Evolutionary conservation across 2,113 vertebrate species (phyloP), one percentile per base, ranked within the genome.

Genomic region (Micronycteris hirsuta): DNA sequence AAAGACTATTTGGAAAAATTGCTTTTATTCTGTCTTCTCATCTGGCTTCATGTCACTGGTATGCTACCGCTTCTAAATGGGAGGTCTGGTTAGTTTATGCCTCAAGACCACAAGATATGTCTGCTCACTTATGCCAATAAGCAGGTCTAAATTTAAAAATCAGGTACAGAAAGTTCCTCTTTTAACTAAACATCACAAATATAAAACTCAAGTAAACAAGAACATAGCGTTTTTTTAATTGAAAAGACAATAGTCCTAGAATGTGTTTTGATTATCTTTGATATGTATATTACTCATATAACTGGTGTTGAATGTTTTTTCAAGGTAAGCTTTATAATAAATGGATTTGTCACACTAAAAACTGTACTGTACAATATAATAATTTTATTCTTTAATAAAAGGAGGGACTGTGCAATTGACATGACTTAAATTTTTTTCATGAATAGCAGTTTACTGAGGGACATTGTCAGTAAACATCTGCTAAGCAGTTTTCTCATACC

Each of bases 251-350:
- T 52, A 86, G 19, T 86, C 83, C 63, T 93, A 94, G 74, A 86
- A 76, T 90, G 49, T 54, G 26, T 90, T 90, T 92, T 93, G 36
- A 49, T 92, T 89, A 63, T 49, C 88, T 28, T 84, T 81, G 38
- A 86, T 47, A 47, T 77, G 24, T 41, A n/a, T 82, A 86, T 88
- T 92, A 31, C 33, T 89, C 16, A 8, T 4, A 76, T 61, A 86
- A 82, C 33, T 24, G 43, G 49, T 49, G 56, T 24, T 73, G 56
- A 22, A 41, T 73, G 61, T 84, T 91, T 93, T 84, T 89, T 86
- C 5, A 68, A 85, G 20, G 5, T 76, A 70, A 84, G 31, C 20
- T 91, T 93, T 80, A 74, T 84, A 78, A 83, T 78, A 71, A 86
- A 81, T 92, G 43, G 33, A 97, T 86, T 36, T 65, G 4, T 22